A percentile compares a stretch with the other conserved stretches of the same genome.
These are phyloP conservation scores for Ranitomeya variabilis DNA, from an alignment of 2,113 vertebrate species.

Conservation along the genomic window DNA sequence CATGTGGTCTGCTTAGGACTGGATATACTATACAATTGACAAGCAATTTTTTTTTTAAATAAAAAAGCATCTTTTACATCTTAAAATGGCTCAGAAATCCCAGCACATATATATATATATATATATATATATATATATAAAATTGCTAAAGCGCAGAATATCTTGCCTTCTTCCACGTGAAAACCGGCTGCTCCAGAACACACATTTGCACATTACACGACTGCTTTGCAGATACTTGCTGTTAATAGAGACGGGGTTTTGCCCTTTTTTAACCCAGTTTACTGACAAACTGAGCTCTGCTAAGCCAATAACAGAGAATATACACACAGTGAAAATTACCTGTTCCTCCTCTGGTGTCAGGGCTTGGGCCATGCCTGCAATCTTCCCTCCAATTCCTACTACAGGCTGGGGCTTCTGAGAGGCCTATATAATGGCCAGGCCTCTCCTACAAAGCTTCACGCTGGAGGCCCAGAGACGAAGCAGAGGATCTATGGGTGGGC, in stretches of 20 bases:
- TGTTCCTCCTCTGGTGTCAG: slow-evolving; percentile 78
- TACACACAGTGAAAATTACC: slow-evolving; percentile 62
- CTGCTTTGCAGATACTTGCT: too few species aligned
- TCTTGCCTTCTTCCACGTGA: too few species aligned
- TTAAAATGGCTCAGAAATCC: too few species aligned
- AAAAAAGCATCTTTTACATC: too few species aligned
- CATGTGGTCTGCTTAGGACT: too few species aligned
- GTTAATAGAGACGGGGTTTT: too few species aligned
- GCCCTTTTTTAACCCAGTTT: neutral
- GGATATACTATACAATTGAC: too few species aligned
- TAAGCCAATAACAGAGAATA: neutral
- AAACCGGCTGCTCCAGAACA: too few species aligned
- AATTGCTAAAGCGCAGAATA: too few species aligned
- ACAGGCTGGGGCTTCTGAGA: slow-evolving; percentile 51
- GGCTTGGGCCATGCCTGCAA: slow-evolving; percentile 71
- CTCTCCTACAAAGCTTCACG: neutral
- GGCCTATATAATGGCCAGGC: slow-evolving; percentile 20
- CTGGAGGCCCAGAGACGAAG: neutral
- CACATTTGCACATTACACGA: neutral
- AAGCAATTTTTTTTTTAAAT: too few species aligned
- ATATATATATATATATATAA: too few species aligned
- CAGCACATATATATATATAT: too few species aligned
- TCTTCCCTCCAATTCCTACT: slow-evolving; percentile 58
- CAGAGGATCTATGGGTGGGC: neutral
- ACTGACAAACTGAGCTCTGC: neutral